These are phyloP conservation scores for Leucania comma DNA, from an alignment of 2,888 invertebrate species.

Conservation along the genomic window DNA sequence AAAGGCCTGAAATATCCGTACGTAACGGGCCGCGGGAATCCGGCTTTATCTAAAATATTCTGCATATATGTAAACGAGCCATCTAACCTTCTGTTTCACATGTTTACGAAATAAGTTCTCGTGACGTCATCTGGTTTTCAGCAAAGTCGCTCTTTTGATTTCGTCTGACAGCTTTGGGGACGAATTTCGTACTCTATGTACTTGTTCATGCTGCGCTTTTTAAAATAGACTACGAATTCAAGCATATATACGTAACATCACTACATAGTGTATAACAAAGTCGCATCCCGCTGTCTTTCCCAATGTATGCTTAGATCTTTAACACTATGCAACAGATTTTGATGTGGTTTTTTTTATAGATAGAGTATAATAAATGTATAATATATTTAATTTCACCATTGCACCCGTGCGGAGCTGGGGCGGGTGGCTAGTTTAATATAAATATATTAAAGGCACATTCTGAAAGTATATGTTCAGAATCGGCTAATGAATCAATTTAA, in stretches of 20 bases:
- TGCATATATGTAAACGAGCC: conserved; percentile 60
- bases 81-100: conserved; percentile 58
- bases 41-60: conserved; percentile 58
- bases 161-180: conserved; percentile 16
- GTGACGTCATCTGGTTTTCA: conserved; percentile 55
- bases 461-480: too few species aligned
- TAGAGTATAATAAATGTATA: too few species aligned
- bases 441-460: too few species aligned
- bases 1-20: conserved; percentile 38
- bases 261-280: too few species aligned
- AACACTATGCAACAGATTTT: too few species aligned
- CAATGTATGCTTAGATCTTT: too few species aligned
- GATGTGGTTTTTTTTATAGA: too few species aligned
- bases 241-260: neutral
- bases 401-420: too few species aligned
- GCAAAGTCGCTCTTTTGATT: conserved; percentile 41
- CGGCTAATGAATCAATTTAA: too few species aligned
- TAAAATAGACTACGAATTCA: neutral
- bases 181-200: conserved; percentile 15
- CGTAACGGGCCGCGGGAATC: conserved; percentile 42
- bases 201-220: neutral
- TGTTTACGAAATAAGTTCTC: conserved; percentile 60
- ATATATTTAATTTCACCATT: too few species aligned
- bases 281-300: too few species aligned
- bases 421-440: too few species aligned